Evolutionary conservation across 2,113 vertebrate genomes (phyloP).

Genomic region (Gorsachius goisagi): DNA sequence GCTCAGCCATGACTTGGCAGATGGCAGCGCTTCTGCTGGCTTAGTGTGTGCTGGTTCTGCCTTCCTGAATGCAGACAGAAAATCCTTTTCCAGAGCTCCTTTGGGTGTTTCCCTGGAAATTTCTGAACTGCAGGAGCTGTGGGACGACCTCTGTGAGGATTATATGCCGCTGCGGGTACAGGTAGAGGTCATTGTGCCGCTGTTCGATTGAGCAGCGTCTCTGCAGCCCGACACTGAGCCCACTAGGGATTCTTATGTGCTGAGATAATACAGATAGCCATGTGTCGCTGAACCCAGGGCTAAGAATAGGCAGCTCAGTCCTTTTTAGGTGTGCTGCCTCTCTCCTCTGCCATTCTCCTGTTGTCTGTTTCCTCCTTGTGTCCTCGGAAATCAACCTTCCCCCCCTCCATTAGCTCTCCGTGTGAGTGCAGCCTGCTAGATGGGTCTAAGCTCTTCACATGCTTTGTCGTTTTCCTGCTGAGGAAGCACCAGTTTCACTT

Average conservation of each 20-base stretch:
- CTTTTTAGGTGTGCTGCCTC: slow-evolving; percentile 33
- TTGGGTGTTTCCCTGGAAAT: slow-evolving; percentile 77
- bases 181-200: slow-evolving; percentile 75
- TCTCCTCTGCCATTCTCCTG: background rate
- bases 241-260: slow-evolving; percentile 6
- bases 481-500: background rate
- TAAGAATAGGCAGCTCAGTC: slow-evolving; percentile 32
- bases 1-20: slow-evolving; percentile 30
- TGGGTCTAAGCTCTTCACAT: background rate
- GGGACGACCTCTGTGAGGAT: slow-evolving; percentile 86
- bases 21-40: slow-evolving; percentile 41
- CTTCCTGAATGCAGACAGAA: slow-evolving; percentile 58
- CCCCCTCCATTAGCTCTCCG: background rate
- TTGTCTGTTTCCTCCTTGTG: background rate
- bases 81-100: slow-evolving; percentile 66
- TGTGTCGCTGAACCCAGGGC: background rate
- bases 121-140: slow-evolving; percentile 85
- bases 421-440: background rate
- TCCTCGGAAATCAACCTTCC: background rate
- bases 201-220: background rate
- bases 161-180: slow-evolving; percentile 83
- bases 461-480: background rate
- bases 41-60: background rate
- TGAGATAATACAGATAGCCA: slow-evolving; percentile 41
- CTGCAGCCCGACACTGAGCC: background rate